Base-by-base conservation (phyloP, 2,113 vertebrate genomes). In the Nerophis lumbriciformis region DNA sequence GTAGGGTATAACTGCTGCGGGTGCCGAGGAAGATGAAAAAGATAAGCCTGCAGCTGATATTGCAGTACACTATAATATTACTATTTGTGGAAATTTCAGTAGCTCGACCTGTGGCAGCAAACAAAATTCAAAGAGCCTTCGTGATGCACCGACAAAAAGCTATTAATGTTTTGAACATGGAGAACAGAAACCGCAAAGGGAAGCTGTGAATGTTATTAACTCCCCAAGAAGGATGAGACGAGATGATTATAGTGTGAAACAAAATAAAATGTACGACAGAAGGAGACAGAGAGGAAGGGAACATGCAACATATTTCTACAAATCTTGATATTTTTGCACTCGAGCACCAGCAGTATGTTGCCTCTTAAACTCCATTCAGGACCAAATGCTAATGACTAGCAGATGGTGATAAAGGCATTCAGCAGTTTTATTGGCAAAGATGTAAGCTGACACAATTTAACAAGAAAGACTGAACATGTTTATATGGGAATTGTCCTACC, bases 211-310 rank as follows among this genome's bases (percentile, higher is more conserved):
- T 63, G 57, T 81, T 73, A 78, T 83, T 79, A 83, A 78, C 69
- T 80, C 73, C 47, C 56, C 65, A 55, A 70, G 77, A 53, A 69
- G 71, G 70, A 72, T 63, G 67, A 73, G 55, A 63, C 53, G n/a
- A 69, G 59, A 86, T 79, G 63, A 76, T 81, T 68, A 82, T 48
- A 69, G 50, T 78, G 61, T 51, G 59, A 76, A 71, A 82, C 67
- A 64, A 78, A 65, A 65, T 69, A 42, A 68, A 68, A 66, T 62
- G 53, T 35, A 65, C 35, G 42, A 54, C 37, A 51, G 52, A 62
- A 59, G 21, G 53, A 14, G 48, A 52, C 66, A 37, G 6, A 51
- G 35, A 51, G 66, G 52, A 19, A 53, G 65, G 35, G 28, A 65
- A 55, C 28, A 8, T 58, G 53, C 58, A 56, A 71, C 61, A 36